Conservation (phyloP, 2,113 vertebrate genomes). For the Microtus richardsoni region DNA sequence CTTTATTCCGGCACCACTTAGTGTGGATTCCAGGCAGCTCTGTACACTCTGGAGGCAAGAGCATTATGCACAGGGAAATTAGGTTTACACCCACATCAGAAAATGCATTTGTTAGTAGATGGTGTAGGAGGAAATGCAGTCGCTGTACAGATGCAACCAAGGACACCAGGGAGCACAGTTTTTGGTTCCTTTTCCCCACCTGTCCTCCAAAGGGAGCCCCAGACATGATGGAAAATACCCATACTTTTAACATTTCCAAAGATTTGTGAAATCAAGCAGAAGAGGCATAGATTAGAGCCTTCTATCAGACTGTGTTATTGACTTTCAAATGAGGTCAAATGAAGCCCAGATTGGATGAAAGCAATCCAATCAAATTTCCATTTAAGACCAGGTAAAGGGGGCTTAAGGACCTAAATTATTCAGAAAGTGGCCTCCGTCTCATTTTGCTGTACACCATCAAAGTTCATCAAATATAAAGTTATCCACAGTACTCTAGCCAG, state of each 20-base stretch:
- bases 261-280: constrained; percentile 74
- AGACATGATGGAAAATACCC: constrained; percentile 31
- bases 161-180: background rate
- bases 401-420: constrained; percentile 71
- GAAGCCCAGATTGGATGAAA: constrained; percentile 75
- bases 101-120: constrained; percentile 63
- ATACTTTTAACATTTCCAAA: constrained; percentile 56
- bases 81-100: constrained; percentile 71
- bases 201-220: background rate
- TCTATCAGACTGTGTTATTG: constrained; percentile 60
- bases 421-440: constrained; percentile 54
- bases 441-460: constrained; percentile 61
- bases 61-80: constrained; percentile 71
- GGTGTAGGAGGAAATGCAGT: constrained; percentile 55
- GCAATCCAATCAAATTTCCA: constrained; percentile 78
- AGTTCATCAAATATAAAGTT: constrained; percentile 69
- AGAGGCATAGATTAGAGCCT: constrained; percentile 59
- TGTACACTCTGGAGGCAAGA: constrained; percentile 50
- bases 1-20: constrained; percentile 71
- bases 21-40: constrained; percentile 64
- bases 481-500: constrained; percentile 31
- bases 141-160: background rate
- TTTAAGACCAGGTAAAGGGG: constrained; percentile 72
- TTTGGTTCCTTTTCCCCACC: background rate
- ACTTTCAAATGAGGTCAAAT: constrained; percentile 79